phyloP scores from a whole-genome alignment of 2,113 vertebrate species.

The Heterotis niloticus region DNA sequence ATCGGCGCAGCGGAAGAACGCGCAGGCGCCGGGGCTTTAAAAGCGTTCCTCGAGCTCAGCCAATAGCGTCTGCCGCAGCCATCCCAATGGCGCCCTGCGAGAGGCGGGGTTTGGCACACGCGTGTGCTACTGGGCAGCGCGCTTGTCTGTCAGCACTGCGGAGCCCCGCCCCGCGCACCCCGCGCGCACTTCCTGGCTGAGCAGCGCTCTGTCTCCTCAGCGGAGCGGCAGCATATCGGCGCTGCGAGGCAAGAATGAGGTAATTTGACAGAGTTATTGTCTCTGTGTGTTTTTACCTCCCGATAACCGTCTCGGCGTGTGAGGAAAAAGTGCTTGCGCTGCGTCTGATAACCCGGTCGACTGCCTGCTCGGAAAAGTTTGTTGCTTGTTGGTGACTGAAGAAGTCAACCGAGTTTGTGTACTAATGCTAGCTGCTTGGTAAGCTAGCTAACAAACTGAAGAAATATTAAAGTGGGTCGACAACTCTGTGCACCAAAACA shows the following conservation, averaged over 20 bases:
- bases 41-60: neutral
- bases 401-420: neutral
- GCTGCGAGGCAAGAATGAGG: slow-evolving; percentile 17
- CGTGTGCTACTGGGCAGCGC: neutral
- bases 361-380: neutral
- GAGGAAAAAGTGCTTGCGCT: neutral
- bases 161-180: neutral
- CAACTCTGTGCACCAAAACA: neutral
- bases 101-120: neutral
- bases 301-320: neutral
- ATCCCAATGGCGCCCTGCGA: neutral
- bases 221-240: neutral
- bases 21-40: neutral
- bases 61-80: neutral
- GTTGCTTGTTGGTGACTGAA: neutral
- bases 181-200: slow-evolving; percentile 19
- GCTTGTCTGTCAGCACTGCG: neutral
- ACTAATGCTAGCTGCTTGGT: neutral
- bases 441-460: neutral
- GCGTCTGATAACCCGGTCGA: neutral
- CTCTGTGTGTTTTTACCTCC: neutral
- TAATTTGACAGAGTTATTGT: slow-evolving; percentile 1
- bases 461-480: neutral
- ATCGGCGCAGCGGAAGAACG: neutral
- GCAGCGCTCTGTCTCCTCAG: slow-evolving; percentile 14